Conservation (phyloP, 2,888 invertebrate species). For the Pecten maximus region DNA sequence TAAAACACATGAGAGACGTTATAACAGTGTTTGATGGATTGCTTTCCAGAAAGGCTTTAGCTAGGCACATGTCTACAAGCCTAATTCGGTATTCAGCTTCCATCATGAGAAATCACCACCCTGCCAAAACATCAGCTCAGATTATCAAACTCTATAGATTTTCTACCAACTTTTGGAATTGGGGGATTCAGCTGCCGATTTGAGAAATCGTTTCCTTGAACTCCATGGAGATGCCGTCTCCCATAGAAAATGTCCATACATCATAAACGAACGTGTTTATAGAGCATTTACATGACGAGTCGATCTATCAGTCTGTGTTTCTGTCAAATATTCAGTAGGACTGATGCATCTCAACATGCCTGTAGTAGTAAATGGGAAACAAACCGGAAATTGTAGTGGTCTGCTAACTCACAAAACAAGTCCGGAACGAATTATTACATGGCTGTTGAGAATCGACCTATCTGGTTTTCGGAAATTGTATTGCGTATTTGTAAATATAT, state of each 20-base stretch:
- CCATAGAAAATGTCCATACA: neutral
- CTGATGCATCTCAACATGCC: neutral
- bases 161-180: neutral
- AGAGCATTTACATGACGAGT: neutral
- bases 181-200: neutral
- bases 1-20: neutral
- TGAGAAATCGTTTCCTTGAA: neutral
- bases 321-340: neutral
- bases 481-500: too few relatives aligned
- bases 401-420: neutral
- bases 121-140: neutral
- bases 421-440: neutral
- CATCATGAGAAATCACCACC: neutral
- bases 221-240: neutral
- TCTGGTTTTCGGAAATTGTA: too few relatives aligned
- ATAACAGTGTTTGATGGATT: neutral
- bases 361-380: neutral
- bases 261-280: conserved; percentile 1
- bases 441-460: too few relatives aligned
- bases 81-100: neutral
- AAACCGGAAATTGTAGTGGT: neutral
- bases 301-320: neutral
- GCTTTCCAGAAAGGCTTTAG: neutral
- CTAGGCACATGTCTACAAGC: neutral
- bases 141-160: neutral